Percentiles rank a stretch among this genome's conserved stretches.
These are phyloP conservation scores for Melanchra persicariae DNA, from an alignment of 2,888 invertebrate genomes.

Conservation along the genomic window DNA sequence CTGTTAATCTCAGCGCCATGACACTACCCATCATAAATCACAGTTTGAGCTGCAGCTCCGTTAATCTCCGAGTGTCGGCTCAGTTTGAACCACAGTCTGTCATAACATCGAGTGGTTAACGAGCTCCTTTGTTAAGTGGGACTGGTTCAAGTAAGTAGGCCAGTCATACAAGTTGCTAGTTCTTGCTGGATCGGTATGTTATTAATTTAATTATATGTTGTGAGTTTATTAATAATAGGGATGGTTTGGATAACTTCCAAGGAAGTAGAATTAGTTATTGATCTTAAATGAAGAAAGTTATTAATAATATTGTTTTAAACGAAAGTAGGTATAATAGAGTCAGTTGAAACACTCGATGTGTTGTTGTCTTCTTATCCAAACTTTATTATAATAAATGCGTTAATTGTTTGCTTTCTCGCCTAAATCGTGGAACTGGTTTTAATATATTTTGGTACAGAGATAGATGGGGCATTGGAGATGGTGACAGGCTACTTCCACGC, in stretches of 20 bases:
- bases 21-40: constrained; percentile 14
- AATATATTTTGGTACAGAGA: no score
- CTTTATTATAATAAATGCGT: no score
- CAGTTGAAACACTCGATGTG: no score
- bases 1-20: background rate
- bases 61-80: constrained; percentile 17
- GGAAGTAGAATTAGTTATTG: background rate
- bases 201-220: constrained; percentile 22
- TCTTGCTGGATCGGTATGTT: constrained; percentile 1
- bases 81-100: constrained; percentile 5
- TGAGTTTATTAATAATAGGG: background rate
- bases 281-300: background rate
- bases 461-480: no score
- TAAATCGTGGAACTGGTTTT: no score
- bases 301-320: background rate
- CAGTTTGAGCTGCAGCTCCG: constrained; percentile 1
- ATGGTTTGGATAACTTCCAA: background rate
- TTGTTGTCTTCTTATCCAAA: no score
- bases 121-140: constrained; percentile 8
- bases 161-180: background rate
- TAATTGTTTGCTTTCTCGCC: no score
- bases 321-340: background rate
- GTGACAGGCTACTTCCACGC: no score
- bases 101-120: constrained; percentile 6
- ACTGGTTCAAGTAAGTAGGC: constrained; percentile 1